Evolutionary conservation across 2,113 vertebrate genomes (phyloP).

Genomic region (Cavia aperea): DNA sequence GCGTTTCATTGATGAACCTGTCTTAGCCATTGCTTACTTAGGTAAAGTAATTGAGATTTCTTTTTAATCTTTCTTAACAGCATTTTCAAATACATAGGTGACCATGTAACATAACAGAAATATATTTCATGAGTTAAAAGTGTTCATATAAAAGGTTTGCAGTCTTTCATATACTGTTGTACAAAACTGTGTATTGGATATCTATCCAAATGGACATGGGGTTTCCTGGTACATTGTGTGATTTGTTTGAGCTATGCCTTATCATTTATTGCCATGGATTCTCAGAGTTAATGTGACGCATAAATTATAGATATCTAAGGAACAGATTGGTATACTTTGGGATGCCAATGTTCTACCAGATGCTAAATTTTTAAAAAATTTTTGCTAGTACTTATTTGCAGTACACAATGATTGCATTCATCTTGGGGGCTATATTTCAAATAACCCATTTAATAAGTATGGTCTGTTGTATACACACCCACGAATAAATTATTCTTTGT

Average conservation of each 20-base stretch:
- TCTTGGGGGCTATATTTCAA: not conserved
- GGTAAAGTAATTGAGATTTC: slow-evolving; percentile 46
- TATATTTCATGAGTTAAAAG: slow-evolving; percentile 68
- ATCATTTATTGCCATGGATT: not conserved
- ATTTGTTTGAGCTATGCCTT: not conserved
- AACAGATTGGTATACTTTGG: not conserved
- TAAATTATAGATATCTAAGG: not conserved
- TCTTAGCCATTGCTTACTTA: slow-evolving; percentile 55
- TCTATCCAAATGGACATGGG: slow-evolving; percentile 57
- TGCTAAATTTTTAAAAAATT: not conserved
- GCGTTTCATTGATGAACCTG: slow-evolving; percentile 34
- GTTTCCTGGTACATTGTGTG: not conserved
- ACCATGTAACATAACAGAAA: slow-evolving; percentile 65
- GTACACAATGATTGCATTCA: not conserved
- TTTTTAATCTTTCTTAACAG: slow-evolving; percentile 64
- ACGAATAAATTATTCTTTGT: not conserved
- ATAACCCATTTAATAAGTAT: not conserved
- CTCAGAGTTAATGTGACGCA: slow-evolving; percentile 35
- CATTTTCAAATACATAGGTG: slow-evolving; percentile 66
- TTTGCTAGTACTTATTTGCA: not conserved
- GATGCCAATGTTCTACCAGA: not conserved
- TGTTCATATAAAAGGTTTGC: slow-evolving; percentile 71
- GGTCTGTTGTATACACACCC: not conserved
- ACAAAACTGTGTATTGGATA: slow-evolving; percentile 58
- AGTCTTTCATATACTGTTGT: slow-evolving; percentile 67